Percentiles rank a stretch among this genome's conserved stretches.
These are phyloP conservation scores for Amniataba percoides DNA, from an alignment of 2,797 vertebrate genomes.

Conservation along the genomic window DNA sequence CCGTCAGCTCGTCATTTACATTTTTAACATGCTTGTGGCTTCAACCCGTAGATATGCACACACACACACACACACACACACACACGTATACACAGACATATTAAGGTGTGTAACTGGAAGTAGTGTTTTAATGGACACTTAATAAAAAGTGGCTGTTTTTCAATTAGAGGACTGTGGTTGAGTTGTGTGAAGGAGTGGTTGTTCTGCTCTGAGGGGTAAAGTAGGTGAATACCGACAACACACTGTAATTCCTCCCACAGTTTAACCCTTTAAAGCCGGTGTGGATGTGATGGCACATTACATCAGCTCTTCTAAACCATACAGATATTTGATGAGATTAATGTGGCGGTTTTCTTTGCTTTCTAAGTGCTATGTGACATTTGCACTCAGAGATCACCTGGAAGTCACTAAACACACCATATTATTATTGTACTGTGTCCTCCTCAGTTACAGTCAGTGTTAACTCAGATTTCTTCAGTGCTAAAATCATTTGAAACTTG, in stretches of 20 bases:
- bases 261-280: constrained; percentile 12
- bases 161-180: constrained; percentile 47
- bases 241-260: background rate
- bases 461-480: background rate
- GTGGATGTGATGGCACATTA: background rate
- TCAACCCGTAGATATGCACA: constrained; percentile 28
- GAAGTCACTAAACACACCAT: background rate
- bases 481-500: background rate
- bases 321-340: background rate
- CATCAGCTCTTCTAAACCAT: background rate
- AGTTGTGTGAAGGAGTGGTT: constrained; percentile 40
- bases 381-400: background rate
- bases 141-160: constrained; percentile 67
- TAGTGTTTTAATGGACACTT: constrained; percentile 68
- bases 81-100: constrained; percentile 16
- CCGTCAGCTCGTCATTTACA: constrained; percentile 62
- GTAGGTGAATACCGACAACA: constrained; percentile 15
- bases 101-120: constrained; percentile 48
- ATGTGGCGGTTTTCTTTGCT: background rate
- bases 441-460: background rate
- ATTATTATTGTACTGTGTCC: background rate
- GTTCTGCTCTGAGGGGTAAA: constrained; percentile 21
- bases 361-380: background rate
- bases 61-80: background rate
- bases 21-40: constrained; percentile 68